Evolutionary conservation across 2,113 vertebrate genomes (phyloP), one percentile per base, ranked within the genome.

Genomic region (Geococcyx californianus): DNA sequence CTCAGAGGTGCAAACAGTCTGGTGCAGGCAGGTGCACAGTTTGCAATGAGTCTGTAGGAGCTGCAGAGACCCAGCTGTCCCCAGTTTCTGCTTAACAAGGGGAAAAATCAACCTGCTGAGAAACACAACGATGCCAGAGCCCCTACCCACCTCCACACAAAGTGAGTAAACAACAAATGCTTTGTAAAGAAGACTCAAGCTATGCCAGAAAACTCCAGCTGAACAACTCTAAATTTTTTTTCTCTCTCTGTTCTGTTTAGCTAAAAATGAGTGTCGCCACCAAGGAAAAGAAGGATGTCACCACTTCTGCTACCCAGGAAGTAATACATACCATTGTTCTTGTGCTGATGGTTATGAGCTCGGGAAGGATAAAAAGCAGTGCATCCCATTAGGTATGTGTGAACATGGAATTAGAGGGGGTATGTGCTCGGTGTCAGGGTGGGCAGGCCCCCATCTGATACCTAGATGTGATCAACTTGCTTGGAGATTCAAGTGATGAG

Each of bases 281-380:
- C 62, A 96, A 9, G 98, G 98, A 38, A 97, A 97, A 1, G 66
- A 95, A 4, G 98, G 98, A 4, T 99, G 99, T 75, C 97, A 99
- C 28, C 99, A 99, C 68, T 98, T 99, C 93, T 99, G 99, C 97
- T 98, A 95, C 15, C 97, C 97, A 0, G 96, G 92, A 21, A 29
- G 58, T 1, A 8, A 31, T 4, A 89, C 97, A 21, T 99, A 98
- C 84, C 55, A 0, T 18, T 99, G 99, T 63, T 98, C 98, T 84
- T 99, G 99, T 58, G 96, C 98, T 4, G 51, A 95, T 3, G 99
- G 99, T 72, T 99, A 99, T 25, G 82, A 55, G 62, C 98, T 99
- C 1, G 98, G 98, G 47, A 44, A 78, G 8, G 98, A 99, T 10
- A 24, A 74, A 31, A 98, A 93, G 44, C 98, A 97, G 38, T 99